These are phyloP conservation scores for Acleris emargana DNA, from an alignment of 2,888 invertebrate species.

Conservation along the genomic window DNA sequence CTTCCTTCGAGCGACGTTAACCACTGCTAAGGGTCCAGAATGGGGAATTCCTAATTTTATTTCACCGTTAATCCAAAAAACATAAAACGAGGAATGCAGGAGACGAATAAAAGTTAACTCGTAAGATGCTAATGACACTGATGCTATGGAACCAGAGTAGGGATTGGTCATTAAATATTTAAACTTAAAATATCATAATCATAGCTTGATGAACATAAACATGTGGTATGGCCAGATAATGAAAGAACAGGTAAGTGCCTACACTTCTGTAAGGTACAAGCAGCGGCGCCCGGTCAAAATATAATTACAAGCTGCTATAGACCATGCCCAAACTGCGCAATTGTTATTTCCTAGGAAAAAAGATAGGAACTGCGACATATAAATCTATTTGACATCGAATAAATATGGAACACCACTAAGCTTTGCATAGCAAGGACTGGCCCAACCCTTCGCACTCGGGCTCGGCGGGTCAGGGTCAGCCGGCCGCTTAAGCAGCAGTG, in stretches of 20 bases:
- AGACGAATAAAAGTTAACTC: slow-evolving; percentile 19
- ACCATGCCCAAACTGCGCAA: not conserved
- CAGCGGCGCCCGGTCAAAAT: slow-evolving; percentile 7
- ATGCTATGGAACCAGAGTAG: slow-evolving; percentile 24
- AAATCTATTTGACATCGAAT: no score
- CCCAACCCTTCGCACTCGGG: slow-evolving; percentile 9
- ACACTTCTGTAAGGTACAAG: slow-evolving; percentile 4
- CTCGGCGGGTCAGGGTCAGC: slow-evolving; percentile 48
- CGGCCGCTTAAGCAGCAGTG: slow-evolving; percentile 14
- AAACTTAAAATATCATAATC: slow-evolving; percentile 14
- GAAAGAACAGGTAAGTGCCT: slow-evolving; percentile 2
- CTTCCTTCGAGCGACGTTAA: slow-evolving; percentile 22
- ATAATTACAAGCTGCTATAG: not conserved
- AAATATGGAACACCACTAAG: slow-evolving; percentile 5
- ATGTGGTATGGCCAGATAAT: slow-evolving; percentile 21
- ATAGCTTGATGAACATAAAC: slow-evolving; percentile 9
- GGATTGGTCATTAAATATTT: slow-evolving; percentile 34
- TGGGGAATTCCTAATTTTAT: slow-evolving; percentile 35
- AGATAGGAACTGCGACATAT: not conserved
- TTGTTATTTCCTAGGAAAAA: not conserved
- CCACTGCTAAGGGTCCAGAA: slow-evolving; percentile 24
- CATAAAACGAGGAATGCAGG: slow-evolving; percentile 44
- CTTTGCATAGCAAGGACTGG: not conserved
- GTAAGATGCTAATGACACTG: slow-evolving; percentile 6
- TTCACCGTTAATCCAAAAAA: slow-evolving; percentile 34